Evolutionary conservation across 2,113 vertebrate genomes (phyloP).

Genomic region (Petaurus breviceps): DNA sequence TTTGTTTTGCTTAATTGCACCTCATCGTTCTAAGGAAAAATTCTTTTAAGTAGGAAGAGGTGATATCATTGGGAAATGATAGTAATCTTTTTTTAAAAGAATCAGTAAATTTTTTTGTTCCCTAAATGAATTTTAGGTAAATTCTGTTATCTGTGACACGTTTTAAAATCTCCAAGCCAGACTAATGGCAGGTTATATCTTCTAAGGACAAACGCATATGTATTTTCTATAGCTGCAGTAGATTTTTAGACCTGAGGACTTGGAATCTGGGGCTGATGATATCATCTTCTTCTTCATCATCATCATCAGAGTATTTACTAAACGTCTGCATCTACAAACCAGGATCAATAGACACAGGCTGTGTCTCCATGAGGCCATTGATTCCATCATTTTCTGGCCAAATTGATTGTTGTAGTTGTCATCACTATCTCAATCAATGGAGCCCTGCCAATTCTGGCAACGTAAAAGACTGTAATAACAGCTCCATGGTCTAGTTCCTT

Average conservation of each 20-base stretch:
- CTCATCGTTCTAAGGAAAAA: neutral
- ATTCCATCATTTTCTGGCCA: neutral
- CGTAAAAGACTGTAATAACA: conserved; percentile 22
- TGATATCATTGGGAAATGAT: neutral
- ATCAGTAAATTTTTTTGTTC: neutral
- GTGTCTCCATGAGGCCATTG: neutral
- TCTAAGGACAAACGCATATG: neutral
- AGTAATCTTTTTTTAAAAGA: neutral
- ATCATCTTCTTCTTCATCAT: neutral
- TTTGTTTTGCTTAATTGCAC: neutral
- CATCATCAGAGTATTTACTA: neutral
- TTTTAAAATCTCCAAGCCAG: neutral
- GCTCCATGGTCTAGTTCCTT: conserved; percentile 23
- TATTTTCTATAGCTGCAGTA: neutral
- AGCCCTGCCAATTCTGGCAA: conserved; percentile 32
- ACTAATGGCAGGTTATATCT: neutral
- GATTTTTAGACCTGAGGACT: neutral
- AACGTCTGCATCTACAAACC: neutral
- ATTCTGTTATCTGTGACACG: neutral
- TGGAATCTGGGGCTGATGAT: neutral
- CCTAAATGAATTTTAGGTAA: neutral
- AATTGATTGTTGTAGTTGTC: conserved; percentile 37
- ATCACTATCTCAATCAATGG: conserved; percentile 22
- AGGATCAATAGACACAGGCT: neutral
- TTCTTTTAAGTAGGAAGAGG: neutral